Percentiles rank a stretch among this genome's conserved stretches.
phyloP scores from a whole-genome alignment of 1,140 invertebrate species.

The Hycleus cichorii region DNA sequence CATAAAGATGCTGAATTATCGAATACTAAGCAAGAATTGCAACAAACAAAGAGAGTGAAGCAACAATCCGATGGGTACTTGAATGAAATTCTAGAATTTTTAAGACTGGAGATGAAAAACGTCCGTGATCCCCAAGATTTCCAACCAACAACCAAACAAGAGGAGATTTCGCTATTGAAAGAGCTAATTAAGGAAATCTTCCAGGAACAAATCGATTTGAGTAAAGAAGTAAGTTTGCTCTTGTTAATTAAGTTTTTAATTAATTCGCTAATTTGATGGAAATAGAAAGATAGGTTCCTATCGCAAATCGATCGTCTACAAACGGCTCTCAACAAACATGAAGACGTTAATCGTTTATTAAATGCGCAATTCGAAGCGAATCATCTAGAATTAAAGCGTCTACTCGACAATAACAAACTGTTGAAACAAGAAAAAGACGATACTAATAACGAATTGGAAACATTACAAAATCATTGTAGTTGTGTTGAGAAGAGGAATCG shows the following conservation, averaged over 20 bases:
- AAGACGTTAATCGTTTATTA: background rate
- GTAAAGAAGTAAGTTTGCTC: background rate
- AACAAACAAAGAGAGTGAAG: no score
- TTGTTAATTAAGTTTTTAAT: background rate
- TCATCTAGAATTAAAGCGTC: background rate
- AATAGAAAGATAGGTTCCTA: slow-evolving; percentile 1
- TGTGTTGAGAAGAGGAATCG: background rate
- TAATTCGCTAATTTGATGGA: background rate
- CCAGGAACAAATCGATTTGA: background rate
- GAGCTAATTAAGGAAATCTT: slow-evolving; percentile 2
- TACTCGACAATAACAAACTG: background rate
- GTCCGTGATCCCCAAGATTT: no score
- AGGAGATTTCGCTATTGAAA: slow-evolving; percentile 2
- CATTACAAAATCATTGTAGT: background rate
- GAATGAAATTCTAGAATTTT: no score
- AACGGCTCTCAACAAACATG: background rate
- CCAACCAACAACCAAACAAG: background rate
- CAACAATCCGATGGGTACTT: no score
- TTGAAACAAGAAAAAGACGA: background rate
- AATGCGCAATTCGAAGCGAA: no score
- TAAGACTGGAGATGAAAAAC: no score
- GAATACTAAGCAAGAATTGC: no score
- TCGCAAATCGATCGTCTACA: background rate
- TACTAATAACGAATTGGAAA: background rate
- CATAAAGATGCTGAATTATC: no score